Evolutionary conservation across 2,888 invertebrate species (phyloP).

Genomic region (Leptinotarsa rubiginosa): DNA sequence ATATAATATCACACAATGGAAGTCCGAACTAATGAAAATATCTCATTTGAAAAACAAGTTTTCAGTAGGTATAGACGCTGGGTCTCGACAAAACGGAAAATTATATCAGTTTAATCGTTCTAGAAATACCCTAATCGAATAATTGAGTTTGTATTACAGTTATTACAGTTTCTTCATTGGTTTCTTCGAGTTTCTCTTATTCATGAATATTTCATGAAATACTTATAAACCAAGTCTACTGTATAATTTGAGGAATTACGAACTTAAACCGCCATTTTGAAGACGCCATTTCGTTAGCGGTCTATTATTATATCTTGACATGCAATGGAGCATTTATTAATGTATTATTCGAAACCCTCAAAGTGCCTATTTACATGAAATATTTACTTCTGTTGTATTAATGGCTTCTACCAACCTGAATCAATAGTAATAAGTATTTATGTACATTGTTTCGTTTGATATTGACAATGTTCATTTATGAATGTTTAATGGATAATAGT

Average conservation of each 20-base stretch:
- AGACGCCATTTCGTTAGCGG: conserved; percentile 54
- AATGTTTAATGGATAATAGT: background rate
- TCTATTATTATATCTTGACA: conserved; percentile 52
- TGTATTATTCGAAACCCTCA: conserved; percentile 46
- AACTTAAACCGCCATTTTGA: conserved; percentile 52
- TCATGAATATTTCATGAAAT: conserved; percentile 5
- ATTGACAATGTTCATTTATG: conserved; percentile 13
- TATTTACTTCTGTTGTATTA: conserved; percentile 36
- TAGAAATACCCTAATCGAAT: background rate
- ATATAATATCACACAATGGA: too few relatives aligned
- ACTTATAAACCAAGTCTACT: conserved; percentile 1
- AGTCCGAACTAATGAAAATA: too few relatives aligned
- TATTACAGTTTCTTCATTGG: background rate
- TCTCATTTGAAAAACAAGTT: too few relatives aligned
- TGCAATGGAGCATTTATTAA: conserved; percentile 58
- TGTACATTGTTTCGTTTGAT: conserved; percentile 7
- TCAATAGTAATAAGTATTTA: conserved; percentile 34
- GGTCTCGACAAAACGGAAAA: background rate
- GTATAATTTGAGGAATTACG: conserved; percentile 2
- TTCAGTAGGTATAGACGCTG: too few relatives aligned
- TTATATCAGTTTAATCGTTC: background rate
- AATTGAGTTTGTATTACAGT: background rate
- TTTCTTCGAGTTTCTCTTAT: background rate
- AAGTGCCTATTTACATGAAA: conserved; percentile 47
- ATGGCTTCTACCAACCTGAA: conserved; percentile 18